Evolutionary conservation across 2,113 vertebrate genomes (phyloP).

Genomic region (Ictalurus punctatus): DNA sequence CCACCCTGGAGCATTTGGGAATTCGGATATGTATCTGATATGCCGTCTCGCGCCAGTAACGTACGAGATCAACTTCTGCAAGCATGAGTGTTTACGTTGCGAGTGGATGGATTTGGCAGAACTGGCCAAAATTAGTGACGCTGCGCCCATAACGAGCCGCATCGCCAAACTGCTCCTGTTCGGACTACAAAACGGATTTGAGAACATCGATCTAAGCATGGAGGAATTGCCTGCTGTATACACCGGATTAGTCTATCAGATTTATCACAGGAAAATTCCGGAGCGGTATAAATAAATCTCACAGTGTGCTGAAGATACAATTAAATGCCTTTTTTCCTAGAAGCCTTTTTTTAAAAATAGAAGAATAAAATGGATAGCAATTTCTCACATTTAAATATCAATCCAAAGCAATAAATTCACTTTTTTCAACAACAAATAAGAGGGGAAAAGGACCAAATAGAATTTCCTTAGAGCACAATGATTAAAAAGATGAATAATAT

Average conservation of each 20-base stretch:
- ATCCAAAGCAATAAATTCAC: background rate
- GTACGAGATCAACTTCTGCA: conserved; percentile 84
- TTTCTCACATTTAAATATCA: background rate
- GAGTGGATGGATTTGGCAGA: conserved; percentile 85
- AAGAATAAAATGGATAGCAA: background rate
- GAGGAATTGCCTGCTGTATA: conserved; percentile 82
- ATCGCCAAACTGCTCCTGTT: conserved; percentile 81
- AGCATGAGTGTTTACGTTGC: conserved; percentile 84
- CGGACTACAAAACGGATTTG: conserved; percentile 81
- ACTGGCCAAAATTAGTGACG: conserved; percentile 65
- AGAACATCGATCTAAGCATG: conserved; percentile 80
- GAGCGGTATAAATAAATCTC: conserved; percentile 43
- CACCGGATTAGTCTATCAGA: conserved; percentile 83
- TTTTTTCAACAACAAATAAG: background rate
- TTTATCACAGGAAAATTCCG: conserved; percentile 84
- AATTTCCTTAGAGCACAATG: background rate
- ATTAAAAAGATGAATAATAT: background rate
- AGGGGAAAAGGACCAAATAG: background rate
- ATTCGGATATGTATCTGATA: conserved; percentile 91
- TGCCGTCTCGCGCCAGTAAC: conserved; percentile 85
- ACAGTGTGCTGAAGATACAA: background rate
- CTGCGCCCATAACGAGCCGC: conserved; percentile 84
- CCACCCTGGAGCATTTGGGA: conserved; percentile 85
- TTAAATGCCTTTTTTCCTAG: background rate
- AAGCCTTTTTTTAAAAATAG: background rate